Evolutionary conservation across 1,140 invertebrate genomes (phyloP), one percentile per base, ranked within the genome.

Genomic region (Armadillidium nasatum): DNA sequence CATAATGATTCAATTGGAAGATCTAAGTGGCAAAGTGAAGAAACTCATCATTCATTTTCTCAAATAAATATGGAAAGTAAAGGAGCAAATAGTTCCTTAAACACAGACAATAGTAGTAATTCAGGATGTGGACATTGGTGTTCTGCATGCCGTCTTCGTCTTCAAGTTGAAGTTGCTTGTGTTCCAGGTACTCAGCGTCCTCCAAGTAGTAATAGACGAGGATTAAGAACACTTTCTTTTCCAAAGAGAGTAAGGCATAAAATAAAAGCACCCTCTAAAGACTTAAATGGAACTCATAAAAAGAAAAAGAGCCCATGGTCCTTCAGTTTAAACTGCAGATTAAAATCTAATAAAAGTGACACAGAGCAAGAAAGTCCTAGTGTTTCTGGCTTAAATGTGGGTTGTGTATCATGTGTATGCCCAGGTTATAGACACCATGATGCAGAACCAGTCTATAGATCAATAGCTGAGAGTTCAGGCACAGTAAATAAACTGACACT

Each of bases 291-390:
- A 19, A 74, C 75, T 44, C 69, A 74, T 22, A 82, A 82, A 72
- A 80, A 82, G 76, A 76, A 78, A 45, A 82, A 82, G 66, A 75
- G 77, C 11, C 76, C 79, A 10, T 82, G 81, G 81, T 76, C 78
- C 23, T 77, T 80, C 21, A 69, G 76, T 45, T 60, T 82, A 19
- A 80, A 82, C 50, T 81, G 77, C 50, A 50, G 79, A 10, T 44
- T 78, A 15, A 72, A 74, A 21, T 54, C 78, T 3, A 76, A 72
- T 46, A 79, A 79, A 72, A 71, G 44, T 33, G 78, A 79, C 33
- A 43, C 66, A 10, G 78, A 79, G 68, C 54, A 54, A 13, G 77
- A 78, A 19, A 22, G 70, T 22, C 23, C 72, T 33, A 9, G 19
- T 9, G 66, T 46, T 10, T 44, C 44, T n/a, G n/a, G 22, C 33